phyloP scores from a whole-genome alignment of 2,113 vertebrate species.

The Stegastes partitus region DNA sequence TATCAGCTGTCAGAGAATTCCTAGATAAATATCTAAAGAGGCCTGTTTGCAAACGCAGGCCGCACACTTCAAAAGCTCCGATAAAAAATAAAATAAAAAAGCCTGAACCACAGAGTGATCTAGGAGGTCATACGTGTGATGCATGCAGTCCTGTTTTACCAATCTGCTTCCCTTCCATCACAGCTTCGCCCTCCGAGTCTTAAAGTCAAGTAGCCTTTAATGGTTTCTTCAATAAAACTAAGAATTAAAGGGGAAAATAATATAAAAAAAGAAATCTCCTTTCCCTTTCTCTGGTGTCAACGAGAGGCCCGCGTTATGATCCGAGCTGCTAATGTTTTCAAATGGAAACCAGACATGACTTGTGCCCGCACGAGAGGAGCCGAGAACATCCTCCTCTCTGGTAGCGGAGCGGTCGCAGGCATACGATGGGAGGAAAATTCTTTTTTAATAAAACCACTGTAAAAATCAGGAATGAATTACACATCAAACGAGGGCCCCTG shows the following conservation, averaged over 20 bases:
- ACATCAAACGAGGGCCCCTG: conserved; percentile 58
- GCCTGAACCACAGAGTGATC: neutral
- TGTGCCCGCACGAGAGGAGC: conserved; percentile 49
- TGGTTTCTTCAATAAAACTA: conserved; percentile 35
- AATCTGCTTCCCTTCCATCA: neutral
- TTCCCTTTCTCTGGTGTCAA: conserved; percentile 44
- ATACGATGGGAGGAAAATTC: conserved; percentile 44
- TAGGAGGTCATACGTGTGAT: neutral
- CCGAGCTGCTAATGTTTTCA: conserved; percentile 43
- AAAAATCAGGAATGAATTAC: conserved; percentile 76
- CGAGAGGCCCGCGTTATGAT: conserved; percentile 35
- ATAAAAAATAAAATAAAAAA: no score
- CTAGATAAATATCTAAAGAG: neutral
- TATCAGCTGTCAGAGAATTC: no score
- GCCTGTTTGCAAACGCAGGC: no score
- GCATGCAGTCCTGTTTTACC: neutral
- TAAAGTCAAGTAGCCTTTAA: conserved; percentile 30
- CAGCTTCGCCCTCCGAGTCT: conserved; percentile 1
- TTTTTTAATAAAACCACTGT: conserved; percentile 77
- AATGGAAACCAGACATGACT: conserved; percentile 74
- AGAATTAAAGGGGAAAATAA: conserved; percentile 41
- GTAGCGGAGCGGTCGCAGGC: conserved; percentile 41
- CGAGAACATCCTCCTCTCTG: conserved; percentile 44
- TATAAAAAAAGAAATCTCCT: conserved; percentile 36
- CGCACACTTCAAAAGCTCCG: no score